Percentiles rank a stretch among this genome's conserved stretches.
Evolutionary conservation across 2,113 vertebrate genomes (phyloP).

Genomic region (Cariama cristata): DNA sequence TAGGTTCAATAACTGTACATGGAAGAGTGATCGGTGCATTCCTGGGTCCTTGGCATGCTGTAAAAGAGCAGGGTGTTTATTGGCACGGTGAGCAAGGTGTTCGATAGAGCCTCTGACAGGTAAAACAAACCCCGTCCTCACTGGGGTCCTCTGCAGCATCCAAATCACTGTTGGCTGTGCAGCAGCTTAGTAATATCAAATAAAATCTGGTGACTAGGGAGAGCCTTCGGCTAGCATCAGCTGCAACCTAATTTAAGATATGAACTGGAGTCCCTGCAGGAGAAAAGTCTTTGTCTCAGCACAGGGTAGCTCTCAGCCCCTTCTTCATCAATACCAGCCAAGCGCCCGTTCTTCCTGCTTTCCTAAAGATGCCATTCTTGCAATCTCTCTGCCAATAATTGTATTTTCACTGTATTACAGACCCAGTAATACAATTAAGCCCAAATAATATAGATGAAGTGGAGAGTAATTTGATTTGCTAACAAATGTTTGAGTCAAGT

Average conservation of each 20-base stretch:
- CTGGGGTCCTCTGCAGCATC: not conserved
- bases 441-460: conserved; percentile 57
- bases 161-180: not conserved
- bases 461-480: conserved; percentile 54
- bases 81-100: not conserved
- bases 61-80: not conserved
- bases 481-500: not conserved
- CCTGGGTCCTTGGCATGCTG: not conserved
- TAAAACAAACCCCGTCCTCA: not conserved
- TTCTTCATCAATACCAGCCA: not conserved
- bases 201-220: not conserved
- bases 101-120: not conserved
- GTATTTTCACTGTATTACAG: conserved; percentile 44
- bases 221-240: not conserved
- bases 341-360: not conserved
- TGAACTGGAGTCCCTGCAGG: not conserved
- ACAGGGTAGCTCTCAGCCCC: not conserved
- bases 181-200: not conserved
- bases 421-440: conserved; percentile 41
- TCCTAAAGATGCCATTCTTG: conserved; percentile 32
- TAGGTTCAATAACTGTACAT: accelerated
- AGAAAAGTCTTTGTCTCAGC: not conserved
- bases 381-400: conserved; percentile 40
- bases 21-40: not conserved
- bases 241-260: not conserved